phyloP scores from a whole-genome alignment of 2,113 vertebrate genomes.

The Neotragus pygmaeus region DNA sequence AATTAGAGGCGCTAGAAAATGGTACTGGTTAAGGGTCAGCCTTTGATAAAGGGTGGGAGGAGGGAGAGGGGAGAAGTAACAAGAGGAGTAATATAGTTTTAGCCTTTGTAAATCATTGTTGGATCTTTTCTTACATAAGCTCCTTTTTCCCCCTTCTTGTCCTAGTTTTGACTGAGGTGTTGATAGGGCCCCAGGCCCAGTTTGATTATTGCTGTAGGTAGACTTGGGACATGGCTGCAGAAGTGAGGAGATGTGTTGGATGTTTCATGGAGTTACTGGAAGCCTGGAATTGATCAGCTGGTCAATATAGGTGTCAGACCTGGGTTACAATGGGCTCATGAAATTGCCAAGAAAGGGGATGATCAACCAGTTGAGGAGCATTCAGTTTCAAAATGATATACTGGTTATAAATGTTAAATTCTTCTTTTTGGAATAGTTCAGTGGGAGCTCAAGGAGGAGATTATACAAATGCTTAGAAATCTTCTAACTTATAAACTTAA shows the following conservation, averaged over 20 bases:
- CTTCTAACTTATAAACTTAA: slow-evolving; percentile 29
- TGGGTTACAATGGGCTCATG: background rate
- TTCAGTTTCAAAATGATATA: background rate
- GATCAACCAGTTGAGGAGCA: background rate
- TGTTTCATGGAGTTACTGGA: background rate
- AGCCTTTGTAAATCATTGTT: background rate
- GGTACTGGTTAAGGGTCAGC: background rate
- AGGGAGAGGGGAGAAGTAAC: background rate
- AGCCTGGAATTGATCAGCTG: background rate
- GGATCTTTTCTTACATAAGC: background rate
- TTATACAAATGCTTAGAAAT: background rate
- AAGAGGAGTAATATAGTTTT: background rate
- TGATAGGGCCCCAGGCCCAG: background rate
- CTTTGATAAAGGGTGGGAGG: background rate
- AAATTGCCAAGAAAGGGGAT: background rate
- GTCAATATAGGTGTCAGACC: background rate
- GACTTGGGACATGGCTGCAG: background rate
- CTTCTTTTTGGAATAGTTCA: slow-evolving; percentile 31
- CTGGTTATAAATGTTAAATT: background rate
- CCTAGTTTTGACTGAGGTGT: background rate
- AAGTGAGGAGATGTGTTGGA: background rate
- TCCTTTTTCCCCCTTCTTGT: background rate
- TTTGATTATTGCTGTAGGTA: background rate
- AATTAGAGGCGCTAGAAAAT: background rate
- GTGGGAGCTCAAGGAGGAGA: background rate